A percentile compares a stretch with the other conserved stretches of the same genome.
phyloP scores from a whole-genome alignment of 2,888 invertebrate genomes.

The Apotomis capreana region DNA sequence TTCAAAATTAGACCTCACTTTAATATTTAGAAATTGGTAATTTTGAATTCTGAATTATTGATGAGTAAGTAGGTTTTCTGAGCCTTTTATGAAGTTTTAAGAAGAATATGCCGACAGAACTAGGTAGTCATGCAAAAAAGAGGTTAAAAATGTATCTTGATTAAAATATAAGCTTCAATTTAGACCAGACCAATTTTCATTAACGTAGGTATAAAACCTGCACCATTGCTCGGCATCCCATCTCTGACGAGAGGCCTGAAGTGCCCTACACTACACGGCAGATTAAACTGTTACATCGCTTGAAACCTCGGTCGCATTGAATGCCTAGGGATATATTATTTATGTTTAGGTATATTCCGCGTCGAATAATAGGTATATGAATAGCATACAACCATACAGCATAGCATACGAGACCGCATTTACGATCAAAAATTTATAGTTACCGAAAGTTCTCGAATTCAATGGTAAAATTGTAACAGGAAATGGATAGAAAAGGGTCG shows the following conservation, averaged over 20 bases:
- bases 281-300: conserved; percentile 31
- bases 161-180: no score
- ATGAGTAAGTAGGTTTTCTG: no score
- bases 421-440: background rate
- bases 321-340: conserved; percentile 1
- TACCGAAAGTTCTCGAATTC: no score
- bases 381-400: background rate
- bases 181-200: background rate
- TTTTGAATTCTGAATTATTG: no score
- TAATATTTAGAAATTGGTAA: no score
- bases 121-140: no score
- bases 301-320: conserved; percentile 18
- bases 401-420: background rate
- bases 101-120: no score
- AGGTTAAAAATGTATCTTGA: no score
- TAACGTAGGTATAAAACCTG: background rate
- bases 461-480: no score
- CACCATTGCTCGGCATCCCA: background rate
- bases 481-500: no score
- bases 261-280: conserved; percentile 30
- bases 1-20: no score
- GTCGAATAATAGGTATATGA: background rate
- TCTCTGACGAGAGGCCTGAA: conserved; percentile 13
- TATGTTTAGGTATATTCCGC: conserved; percentile 3
- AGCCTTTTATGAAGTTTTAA: no score